A percentile compares a stretch with the other conserved stretches of the same genome.
Evolutionary conservation across 1,140 invertebrate genomes (phyloP).

Genomic region (Heliconius congener): DNA sequence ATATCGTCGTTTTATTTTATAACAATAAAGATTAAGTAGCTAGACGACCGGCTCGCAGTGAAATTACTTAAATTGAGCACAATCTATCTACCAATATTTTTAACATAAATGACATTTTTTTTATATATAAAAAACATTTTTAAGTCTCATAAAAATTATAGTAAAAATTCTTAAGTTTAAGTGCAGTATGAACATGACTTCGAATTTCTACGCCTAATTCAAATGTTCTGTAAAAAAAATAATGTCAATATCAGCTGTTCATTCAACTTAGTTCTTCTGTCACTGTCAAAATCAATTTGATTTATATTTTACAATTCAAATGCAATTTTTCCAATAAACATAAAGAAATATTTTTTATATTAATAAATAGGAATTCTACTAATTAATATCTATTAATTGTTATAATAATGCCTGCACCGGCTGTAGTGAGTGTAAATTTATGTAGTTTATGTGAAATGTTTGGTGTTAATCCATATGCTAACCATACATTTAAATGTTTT

Average conservation of each 20-base stretch:
- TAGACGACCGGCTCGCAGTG: no score
- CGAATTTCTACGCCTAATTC: background rate
- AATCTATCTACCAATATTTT: no score
- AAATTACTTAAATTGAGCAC: no score
- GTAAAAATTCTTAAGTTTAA: no score
- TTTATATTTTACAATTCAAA: background rate
- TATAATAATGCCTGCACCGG: constrained; percentile 44
- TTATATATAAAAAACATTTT: no score
- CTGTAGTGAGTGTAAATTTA: constrained; percentile 43
- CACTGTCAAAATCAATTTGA: background rate
- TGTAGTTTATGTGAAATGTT: background rate
- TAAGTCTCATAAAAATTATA: no score
- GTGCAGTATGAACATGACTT: no score
- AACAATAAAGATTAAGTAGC: no score
- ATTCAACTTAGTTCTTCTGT: background rate
- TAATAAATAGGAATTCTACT: background rate
- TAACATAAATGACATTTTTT: no score
- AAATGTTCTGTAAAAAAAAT: background rate
- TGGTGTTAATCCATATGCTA: constrained; percentile 4
- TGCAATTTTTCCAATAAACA: background rate
- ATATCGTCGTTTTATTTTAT: no score
- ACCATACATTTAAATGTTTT: constrained; percentile 33
- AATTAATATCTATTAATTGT: constrained; percentile 1
- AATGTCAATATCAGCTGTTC: background rate
- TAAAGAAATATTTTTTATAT: background rate